phyloP scores from a whole-genome alignment of 2,113 vertebrate species.

The Columbina picui region DNA sequence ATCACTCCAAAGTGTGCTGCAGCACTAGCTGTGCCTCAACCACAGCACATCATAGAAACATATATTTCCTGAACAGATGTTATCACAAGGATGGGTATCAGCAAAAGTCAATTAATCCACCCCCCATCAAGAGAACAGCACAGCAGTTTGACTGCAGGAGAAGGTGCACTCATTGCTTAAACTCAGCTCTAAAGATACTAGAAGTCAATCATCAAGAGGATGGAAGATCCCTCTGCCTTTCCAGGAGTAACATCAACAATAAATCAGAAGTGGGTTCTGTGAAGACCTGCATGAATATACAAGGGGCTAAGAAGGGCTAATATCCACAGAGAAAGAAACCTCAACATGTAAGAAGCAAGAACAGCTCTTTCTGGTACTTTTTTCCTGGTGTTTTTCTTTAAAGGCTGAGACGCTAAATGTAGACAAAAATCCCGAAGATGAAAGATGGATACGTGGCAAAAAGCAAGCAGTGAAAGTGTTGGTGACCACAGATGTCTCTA shows the following conservation, averaged over 20 bases:
- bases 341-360: not conserved
- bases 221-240: not conserved
- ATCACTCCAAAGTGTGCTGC: not conserved
- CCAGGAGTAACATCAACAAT: not conserved
- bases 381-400: not conserved
- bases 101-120: no score
- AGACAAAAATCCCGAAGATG: not conserved
- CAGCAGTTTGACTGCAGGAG: not conserved
- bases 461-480: not conserved
- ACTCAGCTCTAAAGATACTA: not conserved
- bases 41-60: not conserved
- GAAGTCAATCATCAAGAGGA: not conserved
- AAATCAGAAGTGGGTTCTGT: not conserved
- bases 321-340: not conserved
- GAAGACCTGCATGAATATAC: not conserved
- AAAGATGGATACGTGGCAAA: not conserved
- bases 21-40: not conserved
- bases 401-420: not conserved
- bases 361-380: not conserved
- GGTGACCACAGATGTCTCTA: not conserved
- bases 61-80: no score
- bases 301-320: not conserved
- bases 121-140: not conserved
- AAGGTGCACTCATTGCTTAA: not conserved
- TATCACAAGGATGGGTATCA: not conserved